Evolutionary conservation across 2,888 invertebrate species (phyloP), one percentile per base, ranked within the genome.

Genomic region (Nomada hirtipes): DNA sequence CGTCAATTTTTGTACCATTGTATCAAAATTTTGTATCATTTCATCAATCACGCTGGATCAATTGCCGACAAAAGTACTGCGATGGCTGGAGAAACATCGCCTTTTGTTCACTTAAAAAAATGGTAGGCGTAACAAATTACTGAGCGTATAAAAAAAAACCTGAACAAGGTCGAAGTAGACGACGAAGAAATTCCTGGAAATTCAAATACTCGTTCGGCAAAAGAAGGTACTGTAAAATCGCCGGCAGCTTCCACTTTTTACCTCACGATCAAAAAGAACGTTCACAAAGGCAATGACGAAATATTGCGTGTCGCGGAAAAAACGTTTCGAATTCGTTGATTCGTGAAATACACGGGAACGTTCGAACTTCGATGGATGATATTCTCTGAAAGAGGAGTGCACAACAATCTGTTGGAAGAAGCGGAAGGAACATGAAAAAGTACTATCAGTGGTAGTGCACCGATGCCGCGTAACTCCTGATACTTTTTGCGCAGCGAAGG

Each of bases 391-490:
- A 42, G 18, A 13, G 20, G 57, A 53, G 13, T 57, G 68, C 55
- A 3, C 20, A 29, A 52, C 15, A 23, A 20, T 18, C 20, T 42
- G 68, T 11, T 53, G 9, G 26, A 20, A 36, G 36, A 36, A 36
- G 36, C 36, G 36, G 7, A 36, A 36, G 36, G 18, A 68, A 68
- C 68, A 69, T 57, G 68, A 26, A 44, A 69, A 69, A 23, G 55
- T 69, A 69, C 68, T 57, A 69, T 69, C 42, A 44, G 26, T 47
- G 20, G 55, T 36, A 23, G 18, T 42, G 4, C 55, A 57, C 13
- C 44, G 44, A 69, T 55, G 23, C 20, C 9, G 20, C n/a, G 42
- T 10, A 1, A 23, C 44, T 23, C 15, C 15, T 7, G n/a, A 15
- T 42, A 29, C 23, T n/a, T n/a, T 55, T 29, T 15, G 53, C 15